Percentiles rank a stretch among this genome's conserved stretches.
Evolutionary conservation across 2,888 invertebrate genomes (phyloP).

Genomic region (Limenitis camilla): DNA sequence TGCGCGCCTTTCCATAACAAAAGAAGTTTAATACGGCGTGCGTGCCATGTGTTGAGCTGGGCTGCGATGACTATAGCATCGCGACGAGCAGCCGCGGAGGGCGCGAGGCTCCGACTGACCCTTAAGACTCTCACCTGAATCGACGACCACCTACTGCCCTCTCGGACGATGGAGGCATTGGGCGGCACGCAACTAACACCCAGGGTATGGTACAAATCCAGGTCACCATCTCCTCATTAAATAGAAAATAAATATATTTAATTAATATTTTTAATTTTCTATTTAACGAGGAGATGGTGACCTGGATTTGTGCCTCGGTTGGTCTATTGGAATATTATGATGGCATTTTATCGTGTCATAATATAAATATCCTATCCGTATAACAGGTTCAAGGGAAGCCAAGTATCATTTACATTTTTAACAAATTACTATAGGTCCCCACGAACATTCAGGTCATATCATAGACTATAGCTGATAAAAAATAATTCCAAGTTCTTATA

Average conservation of each 20-base stretch:
- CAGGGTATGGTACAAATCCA: constrained; percentile 51
- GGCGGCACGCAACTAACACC: constrained; percentile 50
- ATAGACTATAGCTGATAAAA: neutral
- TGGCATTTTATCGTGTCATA: too few relatives aligned
- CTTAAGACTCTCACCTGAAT: constrained; percentile 26
- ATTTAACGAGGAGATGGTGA: constrained; percentile 43
- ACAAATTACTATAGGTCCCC: too few relatives aligned
- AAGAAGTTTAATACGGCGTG: constrained; percentile 34
- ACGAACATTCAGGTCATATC: constrained; percentile 1
- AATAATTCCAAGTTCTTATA: neutral
- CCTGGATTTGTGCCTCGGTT: constrained; percentile 59
- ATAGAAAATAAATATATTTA: too few relatives aligned
- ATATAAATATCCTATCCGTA: too few relatives aligned
- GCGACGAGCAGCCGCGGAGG: constrained; percentile 66
- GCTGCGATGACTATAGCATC: constrained; percentile 31
- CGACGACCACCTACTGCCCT: constrained; percentile 43
- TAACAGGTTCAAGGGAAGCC: too few relatives aligned
- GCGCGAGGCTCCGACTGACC: constrained; percentile 66
- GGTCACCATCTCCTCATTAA: constrained; percentile 50
- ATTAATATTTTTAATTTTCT: too few relatives aligned
- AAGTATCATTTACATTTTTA: too few relatives aligned
- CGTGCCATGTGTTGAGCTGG: constrained; percentile 38
- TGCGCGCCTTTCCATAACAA: constrained; percentile 66
- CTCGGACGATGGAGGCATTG: constrained; percentile 47
- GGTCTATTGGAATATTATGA: too few relatives aligned